Evolutionary conservation across 2,888 invertebrate species (phyloP).

Genomic region (Calameuta pallipes): DNA sequence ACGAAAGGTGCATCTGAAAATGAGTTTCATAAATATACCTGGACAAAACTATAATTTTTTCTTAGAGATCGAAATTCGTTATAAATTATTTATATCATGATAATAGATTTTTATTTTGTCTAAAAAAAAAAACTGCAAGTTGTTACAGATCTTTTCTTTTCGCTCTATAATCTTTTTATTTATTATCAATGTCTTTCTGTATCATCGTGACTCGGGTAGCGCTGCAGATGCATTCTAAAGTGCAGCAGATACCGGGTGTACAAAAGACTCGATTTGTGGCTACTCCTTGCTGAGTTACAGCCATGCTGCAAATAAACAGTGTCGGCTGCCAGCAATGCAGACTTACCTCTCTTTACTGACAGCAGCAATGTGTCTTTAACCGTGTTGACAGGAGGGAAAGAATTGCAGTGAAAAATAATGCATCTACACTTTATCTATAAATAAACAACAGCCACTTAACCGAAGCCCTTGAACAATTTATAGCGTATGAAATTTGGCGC

Average conservation of each 20-base stretch:
- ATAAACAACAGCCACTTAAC: too few species aligned
- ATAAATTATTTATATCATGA: too few species aligned
- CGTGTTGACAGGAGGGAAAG: background rate
- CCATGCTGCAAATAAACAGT: background rate
- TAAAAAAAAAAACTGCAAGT: background rate
- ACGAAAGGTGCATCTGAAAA: background rate
- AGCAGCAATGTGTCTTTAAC: background rate
- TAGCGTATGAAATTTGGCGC: too few species aligned
- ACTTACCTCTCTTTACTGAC: background rate
- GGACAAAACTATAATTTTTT: too few species aligned
- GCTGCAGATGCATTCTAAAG: background rate
- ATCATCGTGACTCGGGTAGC: too few species aligned
- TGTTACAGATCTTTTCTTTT: conserved; percentile 14
- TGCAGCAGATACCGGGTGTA: background rate
- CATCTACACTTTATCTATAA: too few species aligned
- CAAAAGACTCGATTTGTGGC: background rate
- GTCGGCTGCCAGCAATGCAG: background rate
- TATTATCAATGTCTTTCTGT: too few species aligned
- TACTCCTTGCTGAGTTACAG: background rate
- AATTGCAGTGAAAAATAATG: background rate
- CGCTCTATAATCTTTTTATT: background rate
- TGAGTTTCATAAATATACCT: too few species aligned
- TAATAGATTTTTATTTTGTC: too few species aligned
- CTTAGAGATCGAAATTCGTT: too few species aligned
- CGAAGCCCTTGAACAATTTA: too few species aligned